Conservation (phyloP, 2,888 invertebrate species). For the Trichopoda pennipes region DNA sequence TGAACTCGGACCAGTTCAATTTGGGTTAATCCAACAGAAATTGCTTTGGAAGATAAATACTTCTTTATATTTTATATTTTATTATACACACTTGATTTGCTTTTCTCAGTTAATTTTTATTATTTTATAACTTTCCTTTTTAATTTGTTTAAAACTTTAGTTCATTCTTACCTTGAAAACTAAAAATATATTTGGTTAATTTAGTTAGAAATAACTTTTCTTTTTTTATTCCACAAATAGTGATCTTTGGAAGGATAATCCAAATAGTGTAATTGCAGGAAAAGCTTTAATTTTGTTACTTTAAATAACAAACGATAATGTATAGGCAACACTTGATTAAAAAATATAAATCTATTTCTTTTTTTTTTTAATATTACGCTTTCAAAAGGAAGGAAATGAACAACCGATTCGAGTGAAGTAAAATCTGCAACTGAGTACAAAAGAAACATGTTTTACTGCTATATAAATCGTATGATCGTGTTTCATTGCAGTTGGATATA, state of each 20-base stretch:
- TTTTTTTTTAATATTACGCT: slow-evolving; percentile 19
- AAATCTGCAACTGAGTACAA: slow-evolving; percentile 79
- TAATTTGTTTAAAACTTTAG: background rate
- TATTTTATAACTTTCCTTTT: background rate
- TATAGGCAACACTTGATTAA: slow-evolving; percentile 28
- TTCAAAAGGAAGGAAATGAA: slow-evolving; percentile 41
- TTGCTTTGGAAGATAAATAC: background rate
- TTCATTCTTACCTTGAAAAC: slow-evolving; percentile 70
- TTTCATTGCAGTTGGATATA: slow-evolving; percentile 43
- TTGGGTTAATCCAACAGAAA: too few relatives aligned
- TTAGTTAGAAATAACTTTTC: slow-evolving; percentile 28
- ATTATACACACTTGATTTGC: slow-evolving; percentile 25
- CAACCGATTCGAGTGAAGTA: slow-evolving; percentile 73
- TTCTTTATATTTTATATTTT: background rate
- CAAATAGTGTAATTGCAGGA: slow-evolving; percentile 42
- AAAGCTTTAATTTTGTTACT: background rate
- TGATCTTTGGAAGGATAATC: slow-evolving; percentile 65
- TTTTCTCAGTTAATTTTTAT: slow-evolving; percentile 5
- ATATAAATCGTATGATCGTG: slow-evolving; percentile 75
- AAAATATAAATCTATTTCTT: background rate
- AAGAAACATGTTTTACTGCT: slow-evolving; percentile 78
- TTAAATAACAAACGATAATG: background rate
- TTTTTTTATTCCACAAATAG: slow-evolving; percentile 52
- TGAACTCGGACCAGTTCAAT: too few relatives aligned
- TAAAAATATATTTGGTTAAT: slow-evolving; percentile 60